Evolutionary conservation across 2,888 invertebrate species (phyloP).

Genomic region (Cordilura impudica): DNA sequence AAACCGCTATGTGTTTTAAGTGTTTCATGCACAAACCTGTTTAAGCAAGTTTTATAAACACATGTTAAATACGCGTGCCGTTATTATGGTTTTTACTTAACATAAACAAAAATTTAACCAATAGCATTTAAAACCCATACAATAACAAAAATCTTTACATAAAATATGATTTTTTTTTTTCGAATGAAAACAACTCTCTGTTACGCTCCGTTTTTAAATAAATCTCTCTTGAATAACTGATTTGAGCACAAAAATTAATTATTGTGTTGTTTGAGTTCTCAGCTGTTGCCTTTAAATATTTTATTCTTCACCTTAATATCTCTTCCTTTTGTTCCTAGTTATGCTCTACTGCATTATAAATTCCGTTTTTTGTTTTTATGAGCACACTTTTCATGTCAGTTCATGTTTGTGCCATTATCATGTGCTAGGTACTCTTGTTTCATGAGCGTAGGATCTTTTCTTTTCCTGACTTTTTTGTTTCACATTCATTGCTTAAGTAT

Average conservation of each 20-base stretch:
- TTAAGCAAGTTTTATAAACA: slow-evolving; percentile 48
- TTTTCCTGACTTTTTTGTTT: slow-evolving; percentile 28
- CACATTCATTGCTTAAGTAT: slow-evolving; percentile 22
- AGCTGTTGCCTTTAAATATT: slow-evolving; percentile 38
- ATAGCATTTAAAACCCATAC: slow-evolving; percentile 55
- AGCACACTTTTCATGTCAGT: slow-evolving; percentile 57
- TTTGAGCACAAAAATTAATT: neutral
- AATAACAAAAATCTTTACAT: neutral
- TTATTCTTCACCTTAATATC: neutral
- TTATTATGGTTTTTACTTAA: slow-evolving; percentile 53
- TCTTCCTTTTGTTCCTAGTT: slow-evolving; percentile 28
- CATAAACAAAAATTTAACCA: slow-evolving; percentile 35
- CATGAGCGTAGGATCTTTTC: slow-evolving; percentile 40
- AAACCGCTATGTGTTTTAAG: slow-evolving; percentile 58
- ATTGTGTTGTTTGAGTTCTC: neutral
- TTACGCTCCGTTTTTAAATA: neutral
- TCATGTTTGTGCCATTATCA: slow-evolving; percentile 36
- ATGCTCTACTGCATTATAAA: slow-evolving; percentile 45
- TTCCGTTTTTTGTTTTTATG: slow-evolving; percentile 11
- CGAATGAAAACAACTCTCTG: slow-evolving; percentile 3
- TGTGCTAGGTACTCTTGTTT: slow-evolving; percentile 25
- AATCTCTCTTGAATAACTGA: neutral
- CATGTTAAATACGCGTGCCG: slow-evolving; percentile 60
- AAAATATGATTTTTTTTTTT: slow-evolving; percentile 18
- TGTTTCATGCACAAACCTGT: slow-evolving; percentile 55